phyloP scores from a whole-genome alignment of 2,888 invertebrate species.

The Hofmannophila pseudospretella region DNA sequence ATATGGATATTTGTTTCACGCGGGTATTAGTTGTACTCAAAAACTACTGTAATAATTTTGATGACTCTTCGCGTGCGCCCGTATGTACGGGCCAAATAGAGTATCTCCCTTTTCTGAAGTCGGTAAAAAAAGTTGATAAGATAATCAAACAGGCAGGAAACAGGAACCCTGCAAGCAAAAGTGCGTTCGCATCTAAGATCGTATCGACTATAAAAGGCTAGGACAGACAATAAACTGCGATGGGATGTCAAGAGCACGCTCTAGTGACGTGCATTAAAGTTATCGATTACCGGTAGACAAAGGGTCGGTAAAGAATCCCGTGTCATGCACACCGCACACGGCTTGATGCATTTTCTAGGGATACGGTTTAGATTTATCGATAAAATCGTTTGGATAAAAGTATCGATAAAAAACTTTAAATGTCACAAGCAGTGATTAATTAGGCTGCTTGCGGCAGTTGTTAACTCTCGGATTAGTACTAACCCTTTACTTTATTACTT shows the following conservation, averaged over 20 bases:
- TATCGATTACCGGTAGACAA: conserved; percentile 48
- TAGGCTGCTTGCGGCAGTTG: too few relatives aligned
- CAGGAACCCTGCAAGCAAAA: background rate
- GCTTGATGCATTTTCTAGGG: conserved; percentile 29
- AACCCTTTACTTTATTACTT: too few relatives aligned
- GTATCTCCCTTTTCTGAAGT: too few relatives aligned
- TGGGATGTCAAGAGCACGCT: conserved; percentile 1
- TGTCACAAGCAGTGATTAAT: too few relatives aligned
- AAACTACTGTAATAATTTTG: too few relatives aligned
- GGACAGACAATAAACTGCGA: background rate
- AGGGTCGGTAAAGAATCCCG: conserved; percentile 34
- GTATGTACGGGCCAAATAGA: too few relatives aligned
- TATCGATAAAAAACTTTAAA: too few relatives aligned
- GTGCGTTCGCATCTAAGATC: conserved; percentile 5
- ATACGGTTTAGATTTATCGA: conserved; percentile 17
- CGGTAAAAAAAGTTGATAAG: background rate
- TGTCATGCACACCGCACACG: conserved; percentile 30
- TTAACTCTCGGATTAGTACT: too few relatives aligned
- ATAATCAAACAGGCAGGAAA: background rate
- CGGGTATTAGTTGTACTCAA: too few relatives aligned
- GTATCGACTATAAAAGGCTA: conserved; percentile 11
- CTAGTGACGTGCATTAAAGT: conserved; percentile 13
- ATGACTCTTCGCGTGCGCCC: too few relatives aligned
- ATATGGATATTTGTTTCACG: too few relatives aligned
- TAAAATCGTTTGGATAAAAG: conserved; percentile 8